Percentiles rank a stretch among this genome's conserved stretches.
These are phyloP conservation scores for Diabrotica virgifera DNA, from an alignment of 1,140 invertebrate genomes.

Conservation along the genomic window DNA sequence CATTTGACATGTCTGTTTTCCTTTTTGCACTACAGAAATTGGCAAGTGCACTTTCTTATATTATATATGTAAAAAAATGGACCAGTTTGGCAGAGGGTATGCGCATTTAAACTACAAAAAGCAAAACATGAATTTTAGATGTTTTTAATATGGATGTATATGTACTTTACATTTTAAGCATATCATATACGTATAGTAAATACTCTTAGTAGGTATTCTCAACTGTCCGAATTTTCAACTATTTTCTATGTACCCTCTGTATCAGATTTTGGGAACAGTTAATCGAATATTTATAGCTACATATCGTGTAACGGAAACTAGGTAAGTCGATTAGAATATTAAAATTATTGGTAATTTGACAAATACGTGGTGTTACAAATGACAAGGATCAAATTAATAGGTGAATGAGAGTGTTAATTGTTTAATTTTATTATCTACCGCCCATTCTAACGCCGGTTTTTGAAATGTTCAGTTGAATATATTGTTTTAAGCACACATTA, in stretches of 20 bases:
- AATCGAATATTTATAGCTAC: neutral
- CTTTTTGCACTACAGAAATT: neutral
- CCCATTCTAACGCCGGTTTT: too few relatives aligned
- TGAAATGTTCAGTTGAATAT: too few relatives aligned
- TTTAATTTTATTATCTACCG: too few relatives aligned
- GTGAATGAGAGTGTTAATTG: too few relatives aligned
- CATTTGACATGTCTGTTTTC: too few relatives aligned
- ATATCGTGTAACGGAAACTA: neutral
- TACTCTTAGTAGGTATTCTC: neutral
- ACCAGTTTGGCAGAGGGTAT: neutral
- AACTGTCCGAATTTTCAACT: neutral
- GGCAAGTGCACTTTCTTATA: neutral
- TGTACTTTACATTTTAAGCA: conserved; percentile 36
- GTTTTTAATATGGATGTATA: conserved; percentile 19
- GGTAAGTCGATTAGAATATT: neutral
- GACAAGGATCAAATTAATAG: too few relatives aligned
- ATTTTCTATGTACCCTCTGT: neutral
- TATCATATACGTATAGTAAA: conserved; percentile 22
- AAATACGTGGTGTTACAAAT: too few relatives aligned
- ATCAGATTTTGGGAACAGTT: conserved; percentile 2
- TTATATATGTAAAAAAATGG: neutral
- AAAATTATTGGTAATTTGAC: too few relatives aligned
- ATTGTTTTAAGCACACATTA: too few relatives aligned
- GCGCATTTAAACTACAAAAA: neutral
- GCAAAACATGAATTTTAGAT: neutral